Base-by-base conservation (phyloP, 2,888 invertebrate species). In the Rotaria socialis region DNA sequence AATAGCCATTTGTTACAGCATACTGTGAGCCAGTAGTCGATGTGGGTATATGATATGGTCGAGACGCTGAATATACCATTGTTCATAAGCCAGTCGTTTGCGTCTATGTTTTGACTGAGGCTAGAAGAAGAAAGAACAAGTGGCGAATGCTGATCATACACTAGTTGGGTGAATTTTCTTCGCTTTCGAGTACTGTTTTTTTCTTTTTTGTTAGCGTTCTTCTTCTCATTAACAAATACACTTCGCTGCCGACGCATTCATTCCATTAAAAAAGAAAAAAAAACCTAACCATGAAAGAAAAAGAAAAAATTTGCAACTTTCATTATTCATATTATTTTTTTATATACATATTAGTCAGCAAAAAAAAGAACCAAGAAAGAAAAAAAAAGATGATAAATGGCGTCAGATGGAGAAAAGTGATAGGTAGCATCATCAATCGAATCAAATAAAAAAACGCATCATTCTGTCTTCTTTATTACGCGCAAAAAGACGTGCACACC, bases 101-200 rank as follows among this genome's bases (percentile, higher is more conserved):
- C 67, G 67, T 27, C 4, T 67, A 19, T 67, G 19, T 14, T 67
- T 19, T 41, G 35, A 67, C 14, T 35, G 7, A 5, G 67, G 35
- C 67, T 67, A 35, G 35, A 67, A 41, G 3, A 67, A 67, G 19
- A 19, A 67, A 67, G 67, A 67, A 67, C 14, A 27, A 67, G 67
- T 11, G 35, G 35, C 35, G 67, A 67, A 67, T 67, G n/a, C n/a
- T n/a, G 27, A 67, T 67, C 67, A 67, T 41, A 24, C 35, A 67
- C 67, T 67, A 67, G 35, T 67, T 35, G 35, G 67, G 67, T 67
- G 67, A 67, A 67, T 14, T 67, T 67, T 67, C 67, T 67, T 67
- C 27, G 35, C 67, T 67, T 67, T 67, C 67, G 27, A 67, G 67
- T 27, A 67, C 14, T 41, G 35, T 67, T 67, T 67, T 35, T 27